These are phyloP conservation scores for Carapus acus DNA, from an alignment of 2,797 vertebrate species.

Conservation along the genomic window DNA sequence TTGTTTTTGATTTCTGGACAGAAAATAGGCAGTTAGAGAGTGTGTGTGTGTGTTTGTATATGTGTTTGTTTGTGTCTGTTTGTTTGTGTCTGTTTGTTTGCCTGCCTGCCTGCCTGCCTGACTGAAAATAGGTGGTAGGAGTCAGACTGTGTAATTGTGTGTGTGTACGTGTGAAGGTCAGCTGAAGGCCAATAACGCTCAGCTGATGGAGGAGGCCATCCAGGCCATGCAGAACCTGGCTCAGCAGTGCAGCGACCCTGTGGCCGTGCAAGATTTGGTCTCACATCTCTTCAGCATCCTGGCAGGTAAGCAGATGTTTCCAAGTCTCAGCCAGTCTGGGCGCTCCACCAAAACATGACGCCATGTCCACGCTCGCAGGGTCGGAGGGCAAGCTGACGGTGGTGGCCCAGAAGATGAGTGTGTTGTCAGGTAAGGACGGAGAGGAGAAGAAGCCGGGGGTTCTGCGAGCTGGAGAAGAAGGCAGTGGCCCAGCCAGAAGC, in stretches of 20 bases:
- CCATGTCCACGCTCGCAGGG: constrained; percentile 69
- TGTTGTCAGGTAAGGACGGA: constrained; percentile 89
- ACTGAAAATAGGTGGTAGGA: too few species aligned
- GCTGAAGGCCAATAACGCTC: constrained; percentile 88
- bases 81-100: too few species aligned
- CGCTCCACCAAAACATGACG: too few species aligned
- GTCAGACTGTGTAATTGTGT: neutral
- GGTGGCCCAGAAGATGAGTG: constrained; percentile 92
- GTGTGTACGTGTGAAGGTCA: constrained; percentile 70
- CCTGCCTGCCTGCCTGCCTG: too few species aligned
- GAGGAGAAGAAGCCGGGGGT: too few species aligned
- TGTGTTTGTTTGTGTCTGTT: too few species aligned
- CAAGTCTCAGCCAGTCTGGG: accelerated
- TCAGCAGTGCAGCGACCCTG: constrained; percentile 88
- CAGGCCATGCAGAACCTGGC: constrained; percentile 87
- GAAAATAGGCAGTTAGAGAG: too few species aligned
- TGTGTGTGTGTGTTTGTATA: too few species aligned
- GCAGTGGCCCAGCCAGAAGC: too few species aligned
- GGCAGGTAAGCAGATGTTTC: constrained; percentile 72
- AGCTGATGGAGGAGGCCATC: constrained; percentile 90
- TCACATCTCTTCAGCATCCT: constrained; percentile 91
- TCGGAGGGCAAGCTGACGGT: constrained; percentile 93
- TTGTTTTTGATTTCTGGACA: too few species aligned
- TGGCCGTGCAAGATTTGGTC: constrained; percentile 79
- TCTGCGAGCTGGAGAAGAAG: too few species aligned